Conservation (phyloP, 2,797 vertebrate genomes). For the Acanthurus tractus region DNA sequence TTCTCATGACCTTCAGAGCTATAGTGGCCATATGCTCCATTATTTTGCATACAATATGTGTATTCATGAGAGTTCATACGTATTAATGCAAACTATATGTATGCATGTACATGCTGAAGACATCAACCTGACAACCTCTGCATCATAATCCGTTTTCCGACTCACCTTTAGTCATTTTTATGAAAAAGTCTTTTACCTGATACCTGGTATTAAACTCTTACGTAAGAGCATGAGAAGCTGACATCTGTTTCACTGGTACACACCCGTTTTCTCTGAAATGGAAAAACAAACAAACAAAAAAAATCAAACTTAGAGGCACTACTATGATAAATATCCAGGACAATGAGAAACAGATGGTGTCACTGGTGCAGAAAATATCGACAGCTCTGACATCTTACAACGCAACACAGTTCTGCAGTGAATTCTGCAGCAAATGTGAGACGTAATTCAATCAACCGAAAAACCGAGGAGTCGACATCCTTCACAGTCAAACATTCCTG, state of each 20-base stretch:
- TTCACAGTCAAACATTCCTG: not conserved
- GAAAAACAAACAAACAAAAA: constrained; percentile 37
- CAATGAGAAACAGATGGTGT: constrained; percentile 63
- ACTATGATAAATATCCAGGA: constrained; percentile 56
- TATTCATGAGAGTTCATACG: constrained; percentile 6
- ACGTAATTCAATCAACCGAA: not conserved
- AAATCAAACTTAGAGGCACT: constrained; percentile 48
- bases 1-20: constrained; percentile 70
- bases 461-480: constrained; percentile 20
- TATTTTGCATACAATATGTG: not conserved
- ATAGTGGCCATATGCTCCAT: not conserved
- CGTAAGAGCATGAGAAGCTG: constrained; percentile 67
- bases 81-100: not conserved
- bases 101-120: constrained; percentile 15
- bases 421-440: constrained; percentile 28
- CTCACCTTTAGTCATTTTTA: constrained; percentile 1
- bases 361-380: constrained; percentile 56
- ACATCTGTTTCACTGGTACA: constrained; percentile 68
- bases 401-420: constrained; percentile 4
- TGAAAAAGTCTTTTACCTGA: constrained; percentile 7
- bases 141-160: not conserved
- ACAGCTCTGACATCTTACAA: constrained; percentile 41
- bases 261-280: constrained; percentile 48
- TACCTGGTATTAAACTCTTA: constrained; percentile 57
- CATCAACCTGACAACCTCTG: not conserved